Evolutionary conservation across 2,888 invertebrate species (phyloP).

Genomic region (Dryobota labecula): DNA sequence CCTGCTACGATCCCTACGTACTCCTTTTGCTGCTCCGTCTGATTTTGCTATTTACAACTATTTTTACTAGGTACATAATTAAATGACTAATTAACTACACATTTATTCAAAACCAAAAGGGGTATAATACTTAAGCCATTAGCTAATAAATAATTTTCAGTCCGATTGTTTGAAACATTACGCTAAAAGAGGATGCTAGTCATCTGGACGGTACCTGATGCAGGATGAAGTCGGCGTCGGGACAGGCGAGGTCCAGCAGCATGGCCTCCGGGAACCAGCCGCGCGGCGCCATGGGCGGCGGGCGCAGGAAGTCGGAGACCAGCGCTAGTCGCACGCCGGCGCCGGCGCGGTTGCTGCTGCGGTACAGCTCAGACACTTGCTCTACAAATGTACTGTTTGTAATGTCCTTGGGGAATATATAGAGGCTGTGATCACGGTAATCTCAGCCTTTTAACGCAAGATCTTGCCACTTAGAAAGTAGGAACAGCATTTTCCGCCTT

Average conservation of each 20-base stretch:
- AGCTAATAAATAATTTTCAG: not conserved
- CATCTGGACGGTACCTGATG: constrained; percentile 63
- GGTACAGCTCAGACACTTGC: constrained; percentile 61
- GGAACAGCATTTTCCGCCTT: not conserved
- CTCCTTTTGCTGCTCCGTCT: not conserved
- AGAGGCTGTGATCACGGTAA: too few species aligned
- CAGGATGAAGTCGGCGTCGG: constrained; percentile 65
- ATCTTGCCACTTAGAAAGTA: not conserved
- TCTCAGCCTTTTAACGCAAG: not conserved
- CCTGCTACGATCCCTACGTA: not conserved
- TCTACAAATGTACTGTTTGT: constrained; percentile 54
- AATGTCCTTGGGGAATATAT: too few species aligned
- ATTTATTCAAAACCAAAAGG: not conserved
- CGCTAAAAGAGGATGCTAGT: not conserved
- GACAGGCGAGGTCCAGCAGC: constrained; percentile 77
- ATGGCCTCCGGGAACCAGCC: constrained; percentile 78
- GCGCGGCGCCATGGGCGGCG: constrained; percentile 68
- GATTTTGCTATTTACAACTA: not conserved
- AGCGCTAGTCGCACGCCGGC: constrained; percentile 70
- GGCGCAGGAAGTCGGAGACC: constrained; percentile 35
- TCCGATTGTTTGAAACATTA: not conserved
- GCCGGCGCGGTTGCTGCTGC: constrained; percentile 61
- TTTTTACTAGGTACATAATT: not conserved
- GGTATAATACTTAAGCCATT: not conserved
- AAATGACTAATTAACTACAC: not conserved